Evolutionary conservation across 2,113 vertebrate species (phyloP), one percentile per base, ranked within the genome.

Genomic region (Gallinago media): DNA sequence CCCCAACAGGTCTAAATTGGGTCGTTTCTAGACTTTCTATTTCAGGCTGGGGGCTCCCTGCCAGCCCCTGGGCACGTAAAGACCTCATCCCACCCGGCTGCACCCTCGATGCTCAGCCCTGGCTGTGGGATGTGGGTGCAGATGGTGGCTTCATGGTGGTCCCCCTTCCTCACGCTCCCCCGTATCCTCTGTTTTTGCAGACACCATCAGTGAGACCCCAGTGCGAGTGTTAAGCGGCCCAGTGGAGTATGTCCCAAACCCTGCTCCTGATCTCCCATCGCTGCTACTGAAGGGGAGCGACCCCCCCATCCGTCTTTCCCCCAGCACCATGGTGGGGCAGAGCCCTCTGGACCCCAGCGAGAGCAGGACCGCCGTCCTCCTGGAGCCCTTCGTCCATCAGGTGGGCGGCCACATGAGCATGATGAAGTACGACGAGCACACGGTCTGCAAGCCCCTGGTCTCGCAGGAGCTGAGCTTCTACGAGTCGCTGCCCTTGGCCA

Each of bases 381-480:
- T 98, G 90, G 97, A 98, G 96, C 98, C 98, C 77, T 98, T 98
- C 5, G 52, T 98, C 89, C 98, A 98, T 56, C 98, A 98, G 91
- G 98, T 98, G 7, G 98, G 98, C 4, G 98, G 98, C 7, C 98
- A 98, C 94, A 79, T 97, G 76, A 98, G 98, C 36, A 86, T 98
- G 95, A 95, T 98, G 97, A 96, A 72, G 79, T 98, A 98, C 2
- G 98, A 98, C 0, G 97, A 98, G 54, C 84, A 97, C 88, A 98
- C 98, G 0, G 34, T 98, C 62, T 98, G 98, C 97, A 98, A 98
- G 80, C 98, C 98, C 38, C 95, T 98, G 66, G 74, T 98, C 71
- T 96, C 74, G 9, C 98, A 72, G 88, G 98, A 98, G 92, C 98
- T 98, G 50, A 94, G 90, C 77, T 98, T 98, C 97, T 98, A 98